Base-by-base conservation (phyloP, 2,888 invertebrate species). In the Caenorhabditis sulstoni region DNA sequence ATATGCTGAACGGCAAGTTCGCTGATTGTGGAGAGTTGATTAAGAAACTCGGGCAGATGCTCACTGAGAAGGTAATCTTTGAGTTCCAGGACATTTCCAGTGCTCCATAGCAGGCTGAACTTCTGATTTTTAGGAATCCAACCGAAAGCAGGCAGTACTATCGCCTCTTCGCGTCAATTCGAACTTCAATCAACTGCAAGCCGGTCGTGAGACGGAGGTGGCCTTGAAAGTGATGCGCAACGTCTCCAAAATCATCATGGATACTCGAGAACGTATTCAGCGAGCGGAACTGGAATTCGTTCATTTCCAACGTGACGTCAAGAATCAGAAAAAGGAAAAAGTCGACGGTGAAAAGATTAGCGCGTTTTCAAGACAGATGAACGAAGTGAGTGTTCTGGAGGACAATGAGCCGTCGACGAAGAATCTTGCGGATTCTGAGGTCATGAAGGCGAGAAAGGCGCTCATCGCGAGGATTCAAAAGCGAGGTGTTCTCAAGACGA, bases 171-270 rank as follows among this genome's bases (percentile, higher is more conserved):
- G 71, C n/a, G 29, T 16, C n/a, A 71, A 66, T 16, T 57, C 47
- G 3, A 57, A 49, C 29, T 37, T 59, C 22, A 62, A 62, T 57
- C 71, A 57, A 14, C 55, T 73, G 35, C 62, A 49, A 23, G n/a
- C 39, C 8, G 62, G 61, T 9, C 35, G 47, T 9, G 79, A 79
- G n/a, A 57, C 44, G 0, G 73, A 79, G 16, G 45, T 67, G 14
- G 73, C 79, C 7, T 52, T 79, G n/a, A 73, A 73, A 67, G 79
- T 79, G 23, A 73, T 79, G 73, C 67, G 79, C 0, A 79, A 79
- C 58, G 64, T 79, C 9, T 44, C 79, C 20, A 67, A 68, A 18
- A 79, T 79, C 22, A 64, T 79, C 22, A 22, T 68, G 0, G 73
- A 73, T 47, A 68, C 73, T 5, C 67, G 70, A 7, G 79, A 79